These are phyloP conservation scores for Brachypalpus laphriformis DNA, from an alignment of 2,888 invertebrate species.

Conservation along the genomic window DNA sequence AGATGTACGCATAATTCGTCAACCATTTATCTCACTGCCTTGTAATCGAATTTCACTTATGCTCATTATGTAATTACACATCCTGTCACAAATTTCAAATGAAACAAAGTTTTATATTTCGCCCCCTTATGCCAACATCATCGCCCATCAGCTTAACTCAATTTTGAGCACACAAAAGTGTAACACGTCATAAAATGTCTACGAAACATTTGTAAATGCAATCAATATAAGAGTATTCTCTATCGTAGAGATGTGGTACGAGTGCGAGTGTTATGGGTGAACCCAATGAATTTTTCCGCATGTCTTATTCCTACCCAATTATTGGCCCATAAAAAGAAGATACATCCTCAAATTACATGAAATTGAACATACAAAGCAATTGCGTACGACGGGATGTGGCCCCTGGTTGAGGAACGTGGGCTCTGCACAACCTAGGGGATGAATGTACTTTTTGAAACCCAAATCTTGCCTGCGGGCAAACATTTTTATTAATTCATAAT, in stretches of 20 bases:
- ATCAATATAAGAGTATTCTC: constrained; percentile 39
- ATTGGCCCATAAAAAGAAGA: constrained; percentile 80
- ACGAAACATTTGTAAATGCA: constrained; percentile 53
- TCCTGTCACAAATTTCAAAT: constrained; percentile 69
- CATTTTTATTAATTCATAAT: constrained; percentile 83
- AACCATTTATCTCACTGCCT: constrained; percentile 41
- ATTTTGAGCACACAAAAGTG: constrained; percentile 63
- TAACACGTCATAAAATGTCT: constrained; percentile 67
- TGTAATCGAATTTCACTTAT: constrained; percentile 69
- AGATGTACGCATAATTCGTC: not conserved
- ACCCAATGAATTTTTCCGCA: constrained; percentile 76
- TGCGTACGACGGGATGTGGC: constrained; percentile 41
- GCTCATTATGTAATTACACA: constrained; percentile 69
- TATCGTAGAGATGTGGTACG: constrained; percentile 9
- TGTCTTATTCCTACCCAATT: constrained; percentile 80
- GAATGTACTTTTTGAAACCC: constrained; percentile 78
- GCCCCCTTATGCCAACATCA: constrained; percentile 64
- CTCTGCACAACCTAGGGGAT: constrained; percentile 64
- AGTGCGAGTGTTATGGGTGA: constrained; percentile 45
- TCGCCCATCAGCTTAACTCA: constrained; percentile 70
- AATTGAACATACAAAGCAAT: constrained; percentile 66
- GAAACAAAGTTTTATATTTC: constrained; percentile 71
- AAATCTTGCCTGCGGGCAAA: constrained; percentile 82
- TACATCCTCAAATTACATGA: constrained; percentile 81
- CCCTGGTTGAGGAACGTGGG: constrained; percentile 38